A percentile compares a stretch with the other conserved stretches of the same genome.
Evolutionary conservation across 2,797 vertebrate genomes (phyloP).

Genomic region (Lagocephalus sceleratus): DNA sequence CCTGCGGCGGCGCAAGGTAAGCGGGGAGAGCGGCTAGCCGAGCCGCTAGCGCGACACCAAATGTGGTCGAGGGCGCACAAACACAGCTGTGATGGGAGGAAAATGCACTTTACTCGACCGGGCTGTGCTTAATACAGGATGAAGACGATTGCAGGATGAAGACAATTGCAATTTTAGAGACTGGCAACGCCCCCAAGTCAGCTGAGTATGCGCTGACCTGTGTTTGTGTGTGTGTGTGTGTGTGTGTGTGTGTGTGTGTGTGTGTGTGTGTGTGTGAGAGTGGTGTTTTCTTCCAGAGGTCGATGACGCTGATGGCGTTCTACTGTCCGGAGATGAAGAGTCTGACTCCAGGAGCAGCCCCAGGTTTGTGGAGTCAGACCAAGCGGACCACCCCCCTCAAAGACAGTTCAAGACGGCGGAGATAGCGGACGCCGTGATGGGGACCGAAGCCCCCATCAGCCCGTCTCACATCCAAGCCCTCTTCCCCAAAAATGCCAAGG

Average conservation of each 20-base stretch:
- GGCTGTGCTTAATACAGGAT: too few relatives aligned
- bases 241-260: background rate
- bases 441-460: slow-evolving; percentile 59
- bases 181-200: too few relatives aligned
- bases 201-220: too few relatives aligned
- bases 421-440: slow-evolving; percentile 83
- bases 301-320: slow-evolving; percentile 41
- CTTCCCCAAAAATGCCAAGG: slow-evolving; percentile 76
- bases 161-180: too few relatives aligned
- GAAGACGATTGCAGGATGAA: too few relatives aligned
- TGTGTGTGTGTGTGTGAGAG: background rate
- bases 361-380: slow-evolving; percentile 64
- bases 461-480: slow-evolving; percentile 76
- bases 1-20: slow-evolving; percentile 56
- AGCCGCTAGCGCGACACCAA: slow-evolving; percentile 17
- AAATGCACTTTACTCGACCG: too few relatives aligned
- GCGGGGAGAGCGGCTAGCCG: slow-evolving; percentile 6
- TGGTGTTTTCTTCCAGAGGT: slow-evolving; percentile 34
- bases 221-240: too few relatives aligned
- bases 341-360: slow-evolving; percentile 54
- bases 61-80: too few relatives aligned
- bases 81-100: too few relatives aligned
- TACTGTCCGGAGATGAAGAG: slow-evolving; percentile 38
- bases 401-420: slow-evolving; percentile 81
- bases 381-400: slow-evolving; percentile 53